Base-by-base conservation (phyloP, 2,888 invertebrate genomes). In the Glaucopsyche alexis region DNA sequence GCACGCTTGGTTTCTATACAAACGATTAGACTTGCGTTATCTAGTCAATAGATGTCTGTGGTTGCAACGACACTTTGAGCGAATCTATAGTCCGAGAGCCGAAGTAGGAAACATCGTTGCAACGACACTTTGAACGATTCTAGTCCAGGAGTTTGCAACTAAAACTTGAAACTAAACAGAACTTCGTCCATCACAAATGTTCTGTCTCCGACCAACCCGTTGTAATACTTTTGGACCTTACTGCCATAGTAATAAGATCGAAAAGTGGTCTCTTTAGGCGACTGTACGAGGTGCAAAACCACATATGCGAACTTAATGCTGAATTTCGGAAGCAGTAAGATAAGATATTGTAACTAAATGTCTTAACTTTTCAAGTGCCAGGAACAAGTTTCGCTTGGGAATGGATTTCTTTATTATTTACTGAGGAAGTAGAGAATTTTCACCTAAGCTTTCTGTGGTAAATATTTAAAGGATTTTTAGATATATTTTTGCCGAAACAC, bases 51-150 rank as follows among this genome's bases (percentile, higher is more conserved):
- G n/a, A n/a, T n/a, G n/a, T n/a, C n/a, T n/a, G n/a, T n/a, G n/a
- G 19, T 49, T 49, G 49, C 55, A 55, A 55, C 29, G 29, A 7
- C 14, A 29, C 13, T 60, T 60, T 38, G 14, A 60, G 13, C 29
- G 60, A 29, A 38, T 38, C 60, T 60, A n/a, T n/a, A 14, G 60
- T 60, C 38, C 8, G 2, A 38, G 29, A 60, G 60, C 13, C 13
- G 29, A 29, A 47, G 47, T 60, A 29, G 29, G 29, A 60, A 29
- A 29, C 29, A 60, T 47, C 13, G 60, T 60, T 60, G 29, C 38
- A 60, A 60, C 38, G 60, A 60, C 60, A 60, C 29, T 60, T 60
- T 60, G 60, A 60, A 60, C 7, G 19, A 47, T 47, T 13, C 47
- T 38, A 60, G 60, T 29, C 60, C 60, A 13, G 14, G 60, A 60